Conservation (phyloP, 2,797 vertebrate genomes). For the Enteromius viviparus region DNA sequence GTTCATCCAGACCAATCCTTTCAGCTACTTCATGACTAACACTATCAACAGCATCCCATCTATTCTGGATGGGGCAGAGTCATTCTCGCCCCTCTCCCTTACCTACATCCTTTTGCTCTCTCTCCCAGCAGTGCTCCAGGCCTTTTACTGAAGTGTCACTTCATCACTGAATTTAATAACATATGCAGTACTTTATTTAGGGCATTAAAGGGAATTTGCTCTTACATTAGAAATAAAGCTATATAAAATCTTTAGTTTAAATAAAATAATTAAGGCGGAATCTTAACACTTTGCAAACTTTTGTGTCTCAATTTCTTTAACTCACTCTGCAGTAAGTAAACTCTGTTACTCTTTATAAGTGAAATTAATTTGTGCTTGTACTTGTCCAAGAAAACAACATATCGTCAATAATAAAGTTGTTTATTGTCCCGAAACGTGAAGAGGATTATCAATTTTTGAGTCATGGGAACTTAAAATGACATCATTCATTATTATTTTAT, state of each 20-base stretch:
- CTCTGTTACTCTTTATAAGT: neutral
- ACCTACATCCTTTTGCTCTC: conserved; percentile 37
- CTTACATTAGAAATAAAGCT: neutral
- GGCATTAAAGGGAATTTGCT: neutral
- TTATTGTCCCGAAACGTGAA: neutral
- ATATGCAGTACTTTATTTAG: neutral
- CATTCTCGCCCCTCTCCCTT: conserved; percentile 26
- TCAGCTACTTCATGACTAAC: neutral
- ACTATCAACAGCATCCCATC: neutral
- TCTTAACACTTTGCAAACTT: too few relatives aligned
- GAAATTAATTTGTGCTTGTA: neutral
- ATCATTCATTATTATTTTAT: too few relatives aligned
- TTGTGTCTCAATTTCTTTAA: neutral
- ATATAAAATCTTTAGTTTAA: neutral
- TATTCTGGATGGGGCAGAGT: neutral
- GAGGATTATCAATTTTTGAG: neutral
- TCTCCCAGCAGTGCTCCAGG: conserved; percentile 31
- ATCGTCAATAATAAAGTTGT: neutral
- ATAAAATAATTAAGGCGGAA: neutral
- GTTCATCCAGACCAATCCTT: conserved; percentile 6
- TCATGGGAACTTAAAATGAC: neutral
- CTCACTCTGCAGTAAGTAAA: neutral
- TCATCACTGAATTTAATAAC: neutral
- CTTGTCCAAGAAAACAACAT: neutral
- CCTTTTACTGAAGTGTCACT: conserved; percentile 7